Base-by-base conservation (phyloP, 2,888 invertebrate species). In the Tanytarsus gracilentus region DNA sequence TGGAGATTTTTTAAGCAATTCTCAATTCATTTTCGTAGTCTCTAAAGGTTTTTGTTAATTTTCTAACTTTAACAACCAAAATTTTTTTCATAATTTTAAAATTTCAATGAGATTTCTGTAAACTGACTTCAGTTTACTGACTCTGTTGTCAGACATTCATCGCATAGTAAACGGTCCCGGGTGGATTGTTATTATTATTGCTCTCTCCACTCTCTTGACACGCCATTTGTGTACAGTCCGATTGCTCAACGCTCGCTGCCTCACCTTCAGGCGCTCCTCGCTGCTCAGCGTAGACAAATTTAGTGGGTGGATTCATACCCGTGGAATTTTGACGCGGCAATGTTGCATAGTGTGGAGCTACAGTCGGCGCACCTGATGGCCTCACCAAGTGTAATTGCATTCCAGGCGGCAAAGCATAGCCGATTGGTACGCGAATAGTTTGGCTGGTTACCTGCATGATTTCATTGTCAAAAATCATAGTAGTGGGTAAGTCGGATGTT, bases 81-180 rank as follows among this genome's bases (percentile, higher is more conserved):
- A n/a, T n/a, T n/a, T n/a, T n/a, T 29, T 29, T 29, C 9, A 29
- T 29, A 29, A 29, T n/a, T n/a, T n/a, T n/a, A 33, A 33, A 33
- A 33, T 11, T 33, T 33, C 33, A n/a, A n/a, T n/a, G n/a, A n/a
- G n/a, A n/a, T n/a, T n/a, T n/a, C n/a, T 11, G n/a, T 33, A 33
- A 33, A 44, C 14, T 39, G 6, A 44, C 23, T 44, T 39, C 55
- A 55, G 26, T 39, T 55, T 79, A 79, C 75, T 80, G 78, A 70
- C 80, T 78, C 69, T 79, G n/a, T n/a, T n/a, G 81, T 88, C 85
- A 89, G 75, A 89, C 88, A 69, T 89, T 89, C 89, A 89, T 88
- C 48, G 88, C 87, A 69, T 89, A 89, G 71, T 86, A 88, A 30
- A 88, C 77, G 36, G 85, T 82, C 64, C 72, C 71, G 63, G 70